Percentiles rank a stretch among this genome's conserved stretches.
Evolutionary conservation across 2,888 invertebrate genomes (phyloP).

Genomic region (Ectropis crepuscularia): DNA sequence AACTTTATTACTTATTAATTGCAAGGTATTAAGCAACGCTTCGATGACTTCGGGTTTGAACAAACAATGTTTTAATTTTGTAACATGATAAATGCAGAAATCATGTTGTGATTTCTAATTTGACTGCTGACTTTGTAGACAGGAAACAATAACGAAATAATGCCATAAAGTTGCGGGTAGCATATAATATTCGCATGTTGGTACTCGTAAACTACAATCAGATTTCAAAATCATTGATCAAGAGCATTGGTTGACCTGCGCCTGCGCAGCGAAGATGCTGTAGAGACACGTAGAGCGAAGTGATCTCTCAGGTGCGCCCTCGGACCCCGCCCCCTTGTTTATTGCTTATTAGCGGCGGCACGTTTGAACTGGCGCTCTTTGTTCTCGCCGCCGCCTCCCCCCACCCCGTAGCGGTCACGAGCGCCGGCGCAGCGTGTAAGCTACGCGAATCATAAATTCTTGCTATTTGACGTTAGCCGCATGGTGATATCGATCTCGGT

Average conservation of each 20-base stretch:
- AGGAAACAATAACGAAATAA: neutral
- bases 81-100: slow-evolving; percentile 13
- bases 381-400: slow-evolving; percentile 71
- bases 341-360: slow-evolving; percentile 85
- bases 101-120: slow-evolving; percentile 10
- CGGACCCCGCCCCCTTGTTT: slow-evolving; percentile 83
- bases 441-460: slow-evolving; percentile 81
- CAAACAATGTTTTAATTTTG: slow-evolving; percentile 29
- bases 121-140: slow-evolving; percentile 6
- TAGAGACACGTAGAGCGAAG: slow-evolving; percentile 59
- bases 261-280: slow-evolving; percentile 42
- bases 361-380: slow-evolving; percentile 81
- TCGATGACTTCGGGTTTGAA: slow-evolving; percentile 46
- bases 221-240: slow-evolving; percentile 24
- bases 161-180: neutral
- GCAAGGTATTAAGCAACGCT: slow-evolving; percentile 59
- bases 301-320: slow-evolving; percentile 81
- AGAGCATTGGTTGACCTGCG: slow-evolving; percentile 34
- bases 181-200: too few relatives aligned
- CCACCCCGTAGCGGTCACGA: slow-evolving; percentile 70
- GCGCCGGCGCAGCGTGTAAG: slow-evolving; percentile 67
- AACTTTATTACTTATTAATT: slow-evolving; percentile 71
- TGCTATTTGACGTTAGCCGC: slow-evolving; percentile 80
- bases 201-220: slow-evolving; percentile 27
- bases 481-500: slow-evolving; percentile 77